phyloP scores from a whole-genome alignment of 2,113 vertebrate species.

The Entomyzon cyanotis region DNA sequence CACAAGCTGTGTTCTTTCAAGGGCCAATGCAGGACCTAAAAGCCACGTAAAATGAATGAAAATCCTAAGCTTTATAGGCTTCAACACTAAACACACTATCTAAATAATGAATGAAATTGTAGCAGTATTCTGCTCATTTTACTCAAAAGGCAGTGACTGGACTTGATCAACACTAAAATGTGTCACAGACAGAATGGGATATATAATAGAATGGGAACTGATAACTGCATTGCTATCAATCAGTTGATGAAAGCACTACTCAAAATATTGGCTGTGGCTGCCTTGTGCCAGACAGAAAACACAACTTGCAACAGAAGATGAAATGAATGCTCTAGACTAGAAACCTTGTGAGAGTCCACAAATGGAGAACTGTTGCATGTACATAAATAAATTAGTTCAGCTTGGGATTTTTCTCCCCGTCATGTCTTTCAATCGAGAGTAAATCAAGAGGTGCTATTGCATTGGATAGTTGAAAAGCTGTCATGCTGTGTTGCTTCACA shows the following conservation, averaged over 20 bases:
- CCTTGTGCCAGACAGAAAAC: neutral
- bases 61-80: neutral
- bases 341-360: neutral
- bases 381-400: neutral
- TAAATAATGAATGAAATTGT: neutral
- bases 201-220: neutral
- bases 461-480: neutral
- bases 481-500: neutral
- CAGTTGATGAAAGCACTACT: neutral
- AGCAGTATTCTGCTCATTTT: neutral
- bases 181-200: neutral
- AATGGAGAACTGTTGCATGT: neutral
- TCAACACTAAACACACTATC: neutral
- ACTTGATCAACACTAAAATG: neutral
- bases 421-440: neutral
- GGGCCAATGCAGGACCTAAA: neutral
- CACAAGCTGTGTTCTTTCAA: neutral
- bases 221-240: neutral
- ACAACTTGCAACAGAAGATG: neutral
- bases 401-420: too few relatives aligned
- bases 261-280: neutral
- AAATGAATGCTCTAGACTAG: neutral
- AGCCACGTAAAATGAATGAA: neutral
- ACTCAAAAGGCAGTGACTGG: neutral
- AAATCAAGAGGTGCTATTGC: neutral